Conservation (phyloP, 2,113 vertebrate genomes). For the Plestiodon gilberti region DNA sequence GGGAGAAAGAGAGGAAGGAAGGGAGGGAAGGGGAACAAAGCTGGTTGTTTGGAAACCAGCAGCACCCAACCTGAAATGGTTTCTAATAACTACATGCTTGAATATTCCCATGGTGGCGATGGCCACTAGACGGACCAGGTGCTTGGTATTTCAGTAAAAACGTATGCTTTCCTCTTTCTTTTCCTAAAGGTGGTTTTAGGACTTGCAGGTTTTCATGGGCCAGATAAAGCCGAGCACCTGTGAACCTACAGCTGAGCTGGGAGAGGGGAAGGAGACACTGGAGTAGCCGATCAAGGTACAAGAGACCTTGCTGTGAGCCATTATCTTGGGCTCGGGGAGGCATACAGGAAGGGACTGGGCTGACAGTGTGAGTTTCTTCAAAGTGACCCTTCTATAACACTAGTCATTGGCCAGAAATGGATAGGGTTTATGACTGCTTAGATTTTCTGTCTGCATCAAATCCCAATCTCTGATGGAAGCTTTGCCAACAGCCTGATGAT, state of each 20-base stretch:
- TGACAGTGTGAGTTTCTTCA: no score
- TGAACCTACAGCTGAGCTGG: not conserved
- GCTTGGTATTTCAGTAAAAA: not conserved
- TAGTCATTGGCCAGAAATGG: not conserved
- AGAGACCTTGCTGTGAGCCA: not conserved
- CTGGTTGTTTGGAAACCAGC: not conserved
- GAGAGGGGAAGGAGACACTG: no score
- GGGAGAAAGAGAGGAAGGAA: not conserved
- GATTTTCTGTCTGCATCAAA: not conserved
- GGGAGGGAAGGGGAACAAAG: slow-evolving; percentile 4
- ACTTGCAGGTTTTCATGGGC: not conserved
- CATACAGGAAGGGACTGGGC: no score
- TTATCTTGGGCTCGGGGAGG: no score
- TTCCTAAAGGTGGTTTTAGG: not conserved
- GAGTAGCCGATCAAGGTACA: not conserved
- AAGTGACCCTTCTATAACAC: not conserved
- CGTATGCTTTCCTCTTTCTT: not conserved
- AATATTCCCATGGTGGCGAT: not conserved
- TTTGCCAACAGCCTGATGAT: not conserved
- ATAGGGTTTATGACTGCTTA: not conserved
- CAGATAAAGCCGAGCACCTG: not conserved
- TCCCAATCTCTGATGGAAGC: not conserved
- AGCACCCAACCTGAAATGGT: not conserved
- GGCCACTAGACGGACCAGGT: not conserved
- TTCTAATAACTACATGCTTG: not conserved